Base-by-base conservation (phyloP, 1,140 invertebrate genomes). In the Aphaenogaster ashmeadi region DNA sequence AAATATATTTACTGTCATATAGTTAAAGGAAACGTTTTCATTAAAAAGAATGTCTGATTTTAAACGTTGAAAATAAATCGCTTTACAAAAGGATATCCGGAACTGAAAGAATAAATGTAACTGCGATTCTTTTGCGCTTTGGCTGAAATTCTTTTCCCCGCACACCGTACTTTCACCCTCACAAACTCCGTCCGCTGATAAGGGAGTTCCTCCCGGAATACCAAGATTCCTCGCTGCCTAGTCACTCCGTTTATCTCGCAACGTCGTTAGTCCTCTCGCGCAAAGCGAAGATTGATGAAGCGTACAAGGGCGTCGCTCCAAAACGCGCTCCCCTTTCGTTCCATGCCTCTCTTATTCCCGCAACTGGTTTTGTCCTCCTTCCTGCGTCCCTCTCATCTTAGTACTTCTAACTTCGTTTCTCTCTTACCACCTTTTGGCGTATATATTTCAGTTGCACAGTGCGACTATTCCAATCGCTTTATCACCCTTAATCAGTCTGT, bases 221-320 rank as follows among this genome's bases (percentile, higher is more conserved):
- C 77, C 83, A 75, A 91, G 87, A 91, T 91, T 91, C 87, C 72
- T 81, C 84, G 54, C 81, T 84, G 60, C 50, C 83, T 84, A 78
- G 69, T 79, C 72, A 67, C 85, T 84, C 66, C 89, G 90, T 90
- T 91, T 91, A 91, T 91, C 90, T 90, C 84, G 44, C 78, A 87
- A 89, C 87, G 79, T 91, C 89, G 90, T 91, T 91, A 91, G 89
- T 81, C 79, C 89, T 90, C 81, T 84, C 72, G 90, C 67, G 89
- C 81, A 90, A 84, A 91, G 89, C 78, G 90, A 91, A 91, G 90
- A 91, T 91, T 91, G 89, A 91, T 91, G 90, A 79, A 91, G 87
- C 79, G 83, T 90, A 90, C 66, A 91, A 89, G 89, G 83, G 87
- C 79, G 89, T 79, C 66, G 64, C 56, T 72, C 74, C 66, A 64